Conservation (phyloP, 2,113 vertebrate species). For the Abramis brama region DNA sequence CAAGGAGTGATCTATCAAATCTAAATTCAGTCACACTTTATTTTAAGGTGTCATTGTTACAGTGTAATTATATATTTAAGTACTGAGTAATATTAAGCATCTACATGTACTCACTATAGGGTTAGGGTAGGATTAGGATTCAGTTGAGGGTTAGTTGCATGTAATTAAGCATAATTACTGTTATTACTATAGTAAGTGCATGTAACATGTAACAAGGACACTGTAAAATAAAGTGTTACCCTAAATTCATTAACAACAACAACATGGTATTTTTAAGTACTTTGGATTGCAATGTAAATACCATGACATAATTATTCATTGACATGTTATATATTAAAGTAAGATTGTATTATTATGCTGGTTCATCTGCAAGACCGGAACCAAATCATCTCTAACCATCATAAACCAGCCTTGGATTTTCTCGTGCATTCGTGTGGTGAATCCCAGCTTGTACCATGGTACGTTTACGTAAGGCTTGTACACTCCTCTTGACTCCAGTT, state of each 20-base stretch:
- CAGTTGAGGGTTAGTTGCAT: no score
- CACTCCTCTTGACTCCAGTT: conserved; percentile 15
- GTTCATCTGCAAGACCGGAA: neutral
- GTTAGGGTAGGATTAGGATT: no score
- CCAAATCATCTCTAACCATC: no score
- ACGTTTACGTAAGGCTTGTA: neutral
- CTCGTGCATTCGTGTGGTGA: neutral
- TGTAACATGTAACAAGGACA: no score
- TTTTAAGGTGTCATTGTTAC: no score
- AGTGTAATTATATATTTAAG: no score
- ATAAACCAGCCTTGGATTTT: neutral
- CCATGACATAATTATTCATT: neutral
- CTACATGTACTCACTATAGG: no score
- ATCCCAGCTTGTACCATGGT: neutral
- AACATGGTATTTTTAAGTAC: neutral
- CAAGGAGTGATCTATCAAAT: neutral
- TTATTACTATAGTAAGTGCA: no score
- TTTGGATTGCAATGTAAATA: neutral
- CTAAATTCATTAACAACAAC: neutral
- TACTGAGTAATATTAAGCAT: no score
- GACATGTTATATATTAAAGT: neutral
- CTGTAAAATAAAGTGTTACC: no score
- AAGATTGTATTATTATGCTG: neutral
- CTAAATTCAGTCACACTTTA: neutral
- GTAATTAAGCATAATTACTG: no score